Evolutionary conservation across 2,888 invertebrate genomes (phyloP).

Genomic region (Azorinus chamasolen): DNA sequence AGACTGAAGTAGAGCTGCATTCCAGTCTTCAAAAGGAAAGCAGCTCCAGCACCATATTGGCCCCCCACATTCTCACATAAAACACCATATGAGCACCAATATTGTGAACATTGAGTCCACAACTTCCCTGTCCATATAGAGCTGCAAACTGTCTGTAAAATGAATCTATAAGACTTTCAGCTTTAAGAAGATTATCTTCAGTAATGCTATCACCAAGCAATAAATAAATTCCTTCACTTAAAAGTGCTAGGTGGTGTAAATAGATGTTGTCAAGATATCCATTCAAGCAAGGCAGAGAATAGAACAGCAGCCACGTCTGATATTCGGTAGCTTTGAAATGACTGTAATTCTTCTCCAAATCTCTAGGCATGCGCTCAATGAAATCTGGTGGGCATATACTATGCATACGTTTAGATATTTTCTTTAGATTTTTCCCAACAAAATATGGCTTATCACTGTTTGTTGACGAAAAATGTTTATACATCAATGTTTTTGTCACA

Average conservation of each 20-base stretch:
- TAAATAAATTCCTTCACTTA: conserved; percentile 5
- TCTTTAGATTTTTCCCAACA: conserved; percentile 29
- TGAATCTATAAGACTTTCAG: conserved; percentile 24
- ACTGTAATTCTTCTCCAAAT: conserved; percentile 32
- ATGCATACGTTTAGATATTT: conserved; percentile 20
- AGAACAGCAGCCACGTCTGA: conserved; percentile 41
- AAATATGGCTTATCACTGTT: conserved; percentile 21
- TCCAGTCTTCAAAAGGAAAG: conserved; percentile 23
- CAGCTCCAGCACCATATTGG: conserved; percentile 38
- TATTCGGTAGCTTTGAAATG: conserved; percentile 45
- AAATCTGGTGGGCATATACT: conserved; percentile 27
- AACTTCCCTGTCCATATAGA: conserved; percentile 40
- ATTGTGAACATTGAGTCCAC: conserved; percentile 61
- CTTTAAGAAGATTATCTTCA: conserved; percentile 13
- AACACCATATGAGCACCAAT: conserved; percentile 25
- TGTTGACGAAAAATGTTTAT: conserved; percentile 22
- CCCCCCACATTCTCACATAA: conserved; percentile 40
- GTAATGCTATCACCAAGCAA: conserved; percentile 5
- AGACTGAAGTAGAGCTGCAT: conserved; percentile 11
- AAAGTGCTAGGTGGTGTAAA: not conserved
- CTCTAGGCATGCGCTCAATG: conserved; percentile 36
- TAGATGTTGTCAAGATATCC: conserved; percentile 23
- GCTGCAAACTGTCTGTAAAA: conserved; percentile 42
- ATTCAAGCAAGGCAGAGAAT: conserved; percentile 29
- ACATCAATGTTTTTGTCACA: conserved; percentile 22